Base-by-base conservation (phyloP, 2,113 vertebrate species). In the Symphodus melops region DNA sequence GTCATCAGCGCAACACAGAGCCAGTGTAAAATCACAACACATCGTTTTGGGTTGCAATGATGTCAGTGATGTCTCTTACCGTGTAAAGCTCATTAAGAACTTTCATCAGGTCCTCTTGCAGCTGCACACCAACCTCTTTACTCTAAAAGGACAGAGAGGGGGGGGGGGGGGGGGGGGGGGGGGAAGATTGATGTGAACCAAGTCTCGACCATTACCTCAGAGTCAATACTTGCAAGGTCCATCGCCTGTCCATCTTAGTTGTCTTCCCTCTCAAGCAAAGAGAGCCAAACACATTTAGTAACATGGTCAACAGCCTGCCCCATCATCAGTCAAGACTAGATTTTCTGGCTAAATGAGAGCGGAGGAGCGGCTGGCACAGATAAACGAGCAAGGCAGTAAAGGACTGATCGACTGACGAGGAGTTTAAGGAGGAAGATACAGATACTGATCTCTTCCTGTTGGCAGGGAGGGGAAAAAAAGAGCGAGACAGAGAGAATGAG, bases 41-140 rank as follows among this genome's bases (percentile, higher is more conserved):
- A 59, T 62, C 13, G 14, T 61, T 12, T 37, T 11, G 33, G 9
- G 64, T 28, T 49, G 39, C 49, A 21, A 33, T 36, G 33, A 33
- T 36, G 33, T 56, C 28, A 37, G 63, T 2, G 36, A 25, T 54
- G 54, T 61, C 33, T 37, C 91, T 98, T 95, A 99, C 97, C 94
- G 97, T 95, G 89, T 98, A 98, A 60, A 99, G 96, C 66, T 99
- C 98, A 67, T 98, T 99, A 83, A 99, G 88, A 83, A 99, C 97
- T 91, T 99, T 99, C 95, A 99, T 96, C 94, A 99, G 84, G 86
- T 99, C 98, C 79, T 99, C 98, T 83, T 99, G 97, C 79, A 99
- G 95, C 92, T 98, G 97, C 60, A 96, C 89, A 9, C 98, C 97
- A 9, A 99, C 96, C 92, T 99, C 98, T 93, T 99, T 99, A 91